Evolutionary conservation across 1,140 invertebrate species (phyloP).

Genomic region (Drosophila miranda): DNA sequence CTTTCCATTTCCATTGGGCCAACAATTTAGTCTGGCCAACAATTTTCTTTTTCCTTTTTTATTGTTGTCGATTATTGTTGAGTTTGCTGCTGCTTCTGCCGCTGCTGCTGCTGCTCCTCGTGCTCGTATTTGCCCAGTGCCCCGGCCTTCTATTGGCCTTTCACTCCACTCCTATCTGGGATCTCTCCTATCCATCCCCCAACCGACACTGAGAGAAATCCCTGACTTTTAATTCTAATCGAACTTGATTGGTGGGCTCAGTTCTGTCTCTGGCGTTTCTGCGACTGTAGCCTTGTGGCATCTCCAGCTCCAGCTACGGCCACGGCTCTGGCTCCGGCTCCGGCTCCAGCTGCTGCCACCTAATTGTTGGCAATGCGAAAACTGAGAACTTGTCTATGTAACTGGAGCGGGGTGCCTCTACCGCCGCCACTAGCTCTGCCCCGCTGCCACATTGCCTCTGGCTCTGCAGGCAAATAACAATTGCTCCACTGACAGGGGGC

Average conservation of each 20-base stretch:
- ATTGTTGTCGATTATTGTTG: constrained; percentile 74
- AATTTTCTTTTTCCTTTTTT: constrained; percentile 50
- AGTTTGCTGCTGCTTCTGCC: constrained; percentile 30
- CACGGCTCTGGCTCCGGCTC: too few species aligned
- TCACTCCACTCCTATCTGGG: too few species aligned
- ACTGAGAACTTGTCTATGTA: constrained; percentile 64
- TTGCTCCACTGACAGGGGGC: constrained; percentile 70
- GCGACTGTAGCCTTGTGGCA: constrained; percentile 31
- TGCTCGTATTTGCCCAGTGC: constrained; percentile 43
- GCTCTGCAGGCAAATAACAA: constrained; percentile 70
- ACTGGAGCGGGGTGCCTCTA: constrained; percentile 40
- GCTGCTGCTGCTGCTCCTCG: background rate
- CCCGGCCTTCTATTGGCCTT: constrained; percentile 14
- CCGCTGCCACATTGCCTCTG: background rate
- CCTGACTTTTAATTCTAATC: too few species aligned
- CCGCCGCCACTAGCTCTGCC: background rate
- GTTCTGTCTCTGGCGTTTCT: constrained; percentile 6
- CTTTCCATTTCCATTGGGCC: constrained; percentile 26
- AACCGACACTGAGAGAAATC: too few species aligned
- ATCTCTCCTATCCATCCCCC: too few species aligned
- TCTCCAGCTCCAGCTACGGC: too few species aligned
- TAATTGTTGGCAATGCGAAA: constrained; percentile 77
- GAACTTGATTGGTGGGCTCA: too few species aligned
- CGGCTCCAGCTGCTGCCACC: constrained; percentile 66
- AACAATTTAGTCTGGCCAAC: constrained; percentile 23